Evolutionary conservation across 2,797 vertebrate genomes (phyloP), one percentile per base, ranked within the genome.

Genomic region (Emys orbicularis): DNA sequence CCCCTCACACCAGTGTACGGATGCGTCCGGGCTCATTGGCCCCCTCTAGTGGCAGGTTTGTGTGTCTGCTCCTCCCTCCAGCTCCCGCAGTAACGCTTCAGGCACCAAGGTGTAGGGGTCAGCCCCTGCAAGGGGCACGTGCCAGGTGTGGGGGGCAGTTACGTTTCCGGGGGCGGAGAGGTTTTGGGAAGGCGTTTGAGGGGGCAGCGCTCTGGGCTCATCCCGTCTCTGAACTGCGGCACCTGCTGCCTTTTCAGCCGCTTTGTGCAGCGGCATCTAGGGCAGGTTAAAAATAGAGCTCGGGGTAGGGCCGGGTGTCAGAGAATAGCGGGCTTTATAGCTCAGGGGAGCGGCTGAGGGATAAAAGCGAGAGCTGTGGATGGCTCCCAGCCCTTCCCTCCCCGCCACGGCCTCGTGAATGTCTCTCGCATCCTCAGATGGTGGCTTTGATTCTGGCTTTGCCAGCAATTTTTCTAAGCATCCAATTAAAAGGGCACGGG

Each of bases 271-370:
- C 57, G 72, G 83, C 74, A 76, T 76, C 41, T 76, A 76, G 74
- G 74, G 68, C 79, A 47, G 27, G 72, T 89, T 93, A 93, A 93
- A 93, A 93, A 93, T 93, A 93, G 83, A 80, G 68, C 59, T 50
- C 25, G 53, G 83, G 87, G 91, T 93, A 79, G 92, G 86, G 57
- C 80, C 31, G 12, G 34, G 53, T 29, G 83, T 93, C 91, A 90
- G 57, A n/a, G 89, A 89, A 93, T 77, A 83, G 83, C 89, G 82
- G 72, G 25, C 29, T 57, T 86, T 83, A 49, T 65, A 41, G 68
- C 37, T 41, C 41, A 3, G 41, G 41, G 41, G 74, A 47, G 44
- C 12, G 3, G 44, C 44, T 2, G 41, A 76, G 44, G 41, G 27
- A 47, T 23, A 18, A 72, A 37, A 72, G 74, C 12, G 74, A 47